Percentiles rank a stretch among this genome's conserved stretches.
These are phyloP conservation scores for Cydia fagiglandana DNA, from an alignment of 1,140 invertebrate genomes.

Conservation along the genomic window DNA sequence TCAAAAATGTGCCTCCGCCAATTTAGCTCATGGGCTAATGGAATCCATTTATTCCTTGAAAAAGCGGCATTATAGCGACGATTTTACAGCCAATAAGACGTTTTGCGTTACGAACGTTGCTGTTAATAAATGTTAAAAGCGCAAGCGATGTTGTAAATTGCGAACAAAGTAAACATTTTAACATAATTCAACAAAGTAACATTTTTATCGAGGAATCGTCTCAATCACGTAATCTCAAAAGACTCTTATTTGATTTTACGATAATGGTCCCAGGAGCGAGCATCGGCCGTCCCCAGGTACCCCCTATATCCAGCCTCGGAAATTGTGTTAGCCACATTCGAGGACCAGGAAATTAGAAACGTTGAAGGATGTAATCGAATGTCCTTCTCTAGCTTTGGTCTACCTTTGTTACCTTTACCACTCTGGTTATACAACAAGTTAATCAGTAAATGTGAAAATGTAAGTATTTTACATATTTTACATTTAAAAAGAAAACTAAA, in stretches of 20 bases:
- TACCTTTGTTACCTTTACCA: slow-evolving; percentile 47
- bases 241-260: slow-evolving; percentile 64
- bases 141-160: slow-evolving; percentile 19
- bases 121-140: slow-evolving; percentile 45
- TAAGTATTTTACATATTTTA: neutral
- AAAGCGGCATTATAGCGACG: slow-evolving; percentile 22
- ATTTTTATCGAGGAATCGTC: slow-evolving; percentile 47
- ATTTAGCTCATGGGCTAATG: slow-evolving; percentile 30
- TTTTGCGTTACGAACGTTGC: slow-evolving; percentile 31
- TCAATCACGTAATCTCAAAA: slow-evolving; percentile 59
- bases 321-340: slow-evolving; percentile 75
- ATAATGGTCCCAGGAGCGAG: slow-evolving; percentile 54
- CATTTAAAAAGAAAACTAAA: neutral
- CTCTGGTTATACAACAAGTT: slow-evolving; percentile 25
- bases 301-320: slow-evolving; percentile 59
- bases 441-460: slow-evolving; percentile 6
- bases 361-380: slow-evolving; percentile 74
- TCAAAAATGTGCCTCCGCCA: slow-evolving; percentile 27
- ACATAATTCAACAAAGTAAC: slow-evolving; percentile 34
- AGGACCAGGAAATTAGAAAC: slow-evolving; percentile 77
- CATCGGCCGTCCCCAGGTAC: slow-evolving; percentile 52
- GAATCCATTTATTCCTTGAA: slow-evolving; percentile 30
- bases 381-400: slow-evolving; percentile 60
- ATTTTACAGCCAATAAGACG: slow-evolving; percentile 28
- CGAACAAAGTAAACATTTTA: slow-evolving; percentile 44